Conservation (phyloP, 2,888 invertebrate species). For the Aspidiotus rigidus region DNA sequence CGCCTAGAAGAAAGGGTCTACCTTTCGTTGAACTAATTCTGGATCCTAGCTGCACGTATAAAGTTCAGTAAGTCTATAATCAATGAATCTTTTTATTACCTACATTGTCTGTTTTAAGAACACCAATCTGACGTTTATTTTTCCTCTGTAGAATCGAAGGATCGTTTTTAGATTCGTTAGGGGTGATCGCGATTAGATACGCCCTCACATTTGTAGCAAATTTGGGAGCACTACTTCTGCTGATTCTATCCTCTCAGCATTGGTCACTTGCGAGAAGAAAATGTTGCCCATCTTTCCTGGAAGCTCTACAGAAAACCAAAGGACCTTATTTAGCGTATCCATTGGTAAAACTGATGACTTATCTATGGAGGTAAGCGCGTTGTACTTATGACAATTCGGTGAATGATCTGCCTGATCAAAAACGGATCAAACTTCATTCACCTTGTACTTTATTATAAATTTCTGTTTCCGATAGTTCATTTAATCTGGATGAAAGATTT, state of each 20-base stretch:
- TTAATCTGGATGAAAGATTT: no score
- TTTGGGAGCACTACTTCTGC: conserved; percentile 8
- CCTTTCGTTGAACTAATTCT: conserved; percentile 22
- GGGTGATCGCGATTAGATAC: conserved; percentile 15
- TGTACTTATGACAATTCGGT: background rate
- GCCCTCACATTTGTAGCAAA: conserved; percentile 14
- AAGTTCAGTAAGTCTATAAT: conserved; percentile 15
- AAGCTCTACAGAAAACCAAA: conserved; percentile 9
- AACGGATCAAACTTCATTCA: no score
- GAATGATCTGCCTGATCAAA: no score
- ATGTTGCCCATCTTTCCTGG: conserved; percentile 20
- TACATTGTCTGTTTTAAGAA: background rate
- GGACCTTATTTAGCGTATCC: conserved; percentile 20
- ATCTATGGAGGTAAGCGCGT: conserved; percentile 15
- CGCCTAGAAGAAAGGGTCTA: conserved; percentile 1
- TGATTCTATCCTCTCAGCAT: conserved; percentile 12
- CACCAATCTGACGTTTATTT: background rate
- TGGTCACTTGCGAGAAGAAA: background rate
- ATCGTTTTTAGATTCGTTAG: conserved; percentile 18
- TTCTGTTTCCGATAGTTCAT: no score
- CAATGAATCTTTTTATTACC: background rate
- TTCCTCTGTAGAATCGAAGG: conserved; percentile 11
- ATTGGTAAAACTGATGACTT: conserved; percentile 13
- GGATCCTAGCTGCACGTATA: conserved; percentile 21
- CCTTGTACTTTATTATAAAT: no score